A percentile compares a stretch with the other conserved stretches of the same genome.
Conservation (phyloP, 2,113 vertebrate genomes). For the Scortum barcoo region DNA sequence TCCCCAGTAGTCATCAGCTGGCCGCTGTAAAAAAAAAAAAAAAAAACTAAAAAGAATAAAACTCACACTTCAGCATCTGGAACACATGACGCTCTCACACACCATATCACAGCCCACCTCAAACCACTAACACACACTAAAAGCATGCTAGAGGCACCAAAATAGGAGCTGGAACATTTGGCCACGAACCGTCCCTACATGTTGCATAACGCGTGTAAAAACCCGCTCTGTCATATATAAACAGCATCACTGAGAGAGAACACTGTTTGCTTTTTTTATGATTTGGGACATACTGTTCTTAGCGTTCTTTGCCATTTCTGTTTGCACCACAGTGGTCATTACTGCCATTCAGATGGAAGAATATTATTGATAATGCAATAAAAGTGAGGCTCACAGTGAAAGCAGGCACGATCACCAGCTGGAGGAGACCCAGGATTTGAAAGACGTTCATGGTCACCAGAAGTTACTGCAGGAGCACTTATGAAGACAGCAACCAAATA, state of each 20-base stretch:
- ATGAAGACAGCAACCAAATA: not conserved
- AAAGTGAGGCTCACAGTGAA: slow-evolving; percentile 69
- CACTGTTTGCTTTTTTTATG: not conserved
- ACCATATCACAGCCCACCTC: slow-evolving; percentile 9
- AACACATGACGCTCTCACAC: slow-evolving; percentile 44
- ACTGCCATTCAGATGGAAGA: not conserved
- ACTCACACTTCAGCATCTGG: not conserved
- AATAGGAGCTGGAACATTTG: slow-evolving; percentile 55
- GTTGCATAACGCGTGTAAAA: slow-evolving; percentile 32
- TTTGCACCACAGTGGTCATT: not conserved
- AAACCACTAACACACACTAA: slow-evolving; percentile 47
- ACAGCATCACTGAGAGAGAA: not conserved
- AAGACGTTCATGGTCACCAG: slow-evolving; percentile 68
- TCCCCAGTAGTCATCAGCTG: slow-evolving; percentile 76
- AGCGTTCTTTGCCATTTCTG: not conserved
- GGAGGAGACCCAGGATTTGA: slow-evolving; percentile 66
- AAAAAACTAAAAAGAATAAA: slow-evolving; percentile 16
- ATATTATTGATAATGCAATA: not conserved
- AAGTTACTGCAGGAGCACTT: slow-evolving; percentile 11
- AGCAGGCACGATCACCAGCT: slow-evolving; percentile 64
- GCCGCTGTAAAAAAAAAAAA: slow-evolving; percentile 42
- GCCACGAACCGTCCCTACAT: slow-evolving; percentile 46
- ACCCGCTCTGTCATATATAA: slow-evolving; percentile 1
- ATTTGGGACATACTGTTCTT: slow-evolving; percentile 34
- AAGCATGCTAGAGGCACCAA: slow-evolving; percentile 6